Evolutionary conservation across 2,113 vertebrate species (phyloP).

Genomic region (Macheiramphus alcinus): DNA sequence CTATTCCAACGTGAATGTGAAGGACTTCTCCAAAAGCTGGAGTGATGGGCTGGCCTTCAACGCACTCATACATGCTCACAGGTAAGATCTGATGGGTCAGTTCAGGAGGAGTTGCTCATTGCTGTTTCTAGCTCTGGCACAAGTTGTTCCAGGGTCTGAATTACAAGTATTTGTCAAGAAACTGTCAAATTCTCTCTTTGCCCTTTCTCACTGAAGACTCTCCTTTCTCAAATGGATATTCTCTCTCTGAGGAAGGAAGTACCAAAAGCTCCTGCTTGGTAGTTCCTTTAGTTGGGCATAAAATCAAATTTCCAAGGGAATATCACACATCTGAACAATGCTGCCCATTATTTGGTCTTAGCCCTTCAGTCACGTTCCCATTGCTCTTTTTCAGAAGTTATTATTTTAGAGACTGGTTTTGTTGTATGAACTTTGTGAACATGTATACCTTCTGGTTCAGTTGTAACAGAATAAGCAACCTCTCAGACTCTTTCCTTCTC

Average conservation of each 20-base stretch:
- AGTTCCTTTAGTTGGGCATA: not conserved
- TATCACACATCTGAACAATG: not conserved
- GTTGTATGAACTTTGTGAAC: not conserved
- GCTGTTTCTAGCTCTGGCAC: not conserved
- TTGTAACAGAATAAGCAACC: not conserved
- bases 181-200: not conserved
- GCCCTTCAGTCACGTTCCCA: not conserved
- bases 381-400: not conserved
- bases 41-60: constrained; percentile 87
- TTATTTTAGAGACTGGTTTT: not conserved
- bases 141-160: not conserved
- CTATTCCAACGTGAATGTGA: constrained; percentile 79
- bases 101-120: not conserved
- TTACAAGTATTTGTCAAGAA: not conserved
- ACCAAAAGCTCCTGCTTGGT: not conserved
- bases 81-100: constrained; percentile 59
- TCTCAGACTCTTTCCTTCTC: not conserved
- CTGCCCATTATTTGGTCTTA: not conserved
- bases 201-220: not conserved
- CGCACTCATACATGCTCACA: constrained; percentile 87
- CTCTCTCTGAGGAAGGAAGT: not conserved
- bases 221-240: not conserved
- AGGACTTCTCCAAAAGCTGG: constrained; percentile 90
- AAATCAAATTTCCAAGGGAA: not conserved
- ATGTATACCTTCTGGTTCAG: not conserved